These are phyloP conservation scores for Panurus biarmicus DNA, from an alignment of 2,113 vertebrate species.

Conservation along the genomic window DNA sequence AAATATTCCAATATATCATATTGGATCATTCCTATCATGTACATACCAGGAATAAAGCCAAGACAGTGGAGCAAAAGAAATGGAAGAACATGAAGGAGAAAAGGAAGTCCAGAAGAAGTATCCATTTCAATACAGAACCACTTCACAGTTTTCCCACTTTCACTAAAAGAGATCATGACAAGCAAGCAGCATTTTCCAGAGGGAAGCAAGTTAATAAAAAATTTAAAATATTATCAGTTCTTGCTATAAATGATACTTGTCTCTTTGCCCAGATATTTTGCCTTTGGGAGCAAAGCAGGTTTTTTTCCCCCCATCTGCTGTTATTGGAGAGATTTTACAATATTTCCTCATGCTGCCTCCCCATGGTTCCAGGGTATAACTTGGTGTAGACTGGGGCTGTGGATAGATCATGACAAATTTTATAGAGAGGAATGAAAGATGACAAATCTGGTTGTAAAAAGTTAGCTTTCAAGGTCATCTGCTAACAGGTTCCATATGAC, in stretches of 20 bases:
- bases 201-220: not conserved
- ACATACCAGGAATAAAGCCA: not conserved
- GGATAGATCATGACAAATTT: not conserved
- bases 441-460: not conserved
- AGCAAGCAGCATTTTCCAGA: not conserved
- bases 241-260: not conserved
- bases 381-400: not conserved
- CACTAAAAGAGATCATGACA: not conserved
- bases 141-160: not conserved
- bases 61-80: not conserved
- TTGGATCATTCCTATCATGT: not conserved
- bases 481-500: not conserved
- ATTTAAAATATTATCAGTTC: not conserved
- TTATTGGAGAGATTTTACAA: not conserved
- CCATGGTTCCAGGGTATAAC: not conserved
- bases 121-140: not conserved
- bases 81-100: not conserved
- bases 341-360: not conserved
- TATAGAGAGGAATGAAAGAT: not conserved
- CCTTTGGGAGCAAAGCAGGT: not conserved
- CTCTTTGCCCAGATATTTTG: not conserved
- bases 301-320: not conserved
- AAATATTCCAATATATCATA: not conserved
- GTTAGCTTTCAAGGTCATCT: not conserved
- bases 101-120: not conserved